These are phyloP conservation scores for Muscina levida DNA, from an alignment of 2,888 invertebrate genomes.

Conservation along the genomic window DNA sequence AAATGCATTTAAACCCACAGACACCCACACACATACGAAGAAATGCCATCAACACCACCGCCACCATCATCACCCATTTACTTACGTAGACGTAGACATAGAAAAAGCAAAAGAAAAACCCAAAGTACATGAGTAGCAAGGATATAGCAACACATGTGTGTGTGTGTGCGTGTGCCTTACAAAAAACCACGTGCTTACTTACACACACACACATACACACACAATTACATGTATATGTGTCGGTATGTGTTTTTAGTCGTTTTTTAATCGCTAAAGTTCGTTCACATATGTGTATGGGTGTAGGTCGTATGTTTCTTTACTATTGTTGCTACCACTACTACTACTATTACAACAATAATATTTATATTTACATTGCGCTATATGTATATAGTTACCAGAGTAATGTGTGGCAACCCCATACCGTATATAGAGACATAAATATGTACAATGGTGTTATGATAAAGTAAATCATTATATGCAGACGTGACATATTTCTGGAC, in stretches of 20 bases:
- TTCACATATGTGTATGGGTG: neutral
- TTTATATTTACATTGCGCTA: no score
- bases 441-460: no score
- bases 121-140: neutral
- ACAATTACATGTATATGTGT: neutral
- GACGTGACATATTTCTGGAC: no score
- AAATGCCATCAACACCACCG: neutral
- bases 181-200: constrained; percentile 63
- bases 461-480: constrained; percentile 31
- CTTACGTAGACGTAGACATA: constrained; percentile 15
- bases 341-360: neutral
- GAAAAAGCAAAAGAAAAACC: neutral
- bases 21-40: constrained; percentile 13
- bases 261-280: neutral
- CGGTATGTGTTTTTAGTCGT: neutral
- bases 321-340: neutral
- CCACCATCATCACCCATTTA: constrained; percentile 5
- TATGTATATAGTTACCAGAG: neutral
- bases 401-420: neutral
- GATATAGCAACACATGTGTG: constrained; percentile 17
- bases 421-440: constrained; percentile 25
- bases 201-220: neutral
- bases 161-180: constrained; percentile 1
- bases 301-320: neutral
- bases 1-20: constrained; percentile 44